Conservation (phyloP, 53 echinoderm and acorn worm genomes). For the Astropecten irregularis region DNA sequence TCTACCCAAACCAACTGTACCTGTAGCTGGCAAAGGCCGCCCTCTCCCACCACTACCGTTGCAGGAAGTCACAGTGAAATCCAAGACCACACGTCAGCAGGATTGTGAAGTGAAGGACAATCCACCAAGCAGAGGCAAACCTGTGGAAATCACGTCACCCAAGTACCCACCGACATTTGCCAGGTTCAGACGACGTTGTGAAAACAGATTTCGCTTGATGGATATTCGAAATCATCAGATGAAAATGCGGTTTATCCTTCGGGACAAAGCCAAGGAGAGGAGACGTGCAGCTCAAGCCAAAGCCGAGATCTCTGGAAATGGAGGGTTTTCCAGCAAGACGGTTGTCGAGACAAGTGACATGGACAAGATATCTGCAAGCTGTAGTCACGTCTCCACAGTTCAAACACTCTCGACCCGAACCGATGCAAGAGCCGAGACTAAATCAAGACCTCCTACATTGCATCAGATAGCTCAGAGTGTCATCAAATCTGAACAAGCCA, state of each 20-base stretch:
- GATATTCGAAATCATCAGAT: constrained; percentile 22
- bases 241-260: constrained; percentile 32
- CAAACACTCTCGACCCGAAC: too few relatives aligned
- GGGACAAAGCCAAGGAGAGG: constrained; percentile 17
- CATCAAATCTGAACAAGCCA: not conserved
- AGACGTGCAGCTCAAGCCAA: not conserved
- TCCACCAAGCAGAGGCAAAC: not conserved
- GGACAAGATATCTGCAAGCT: too few relatives aligned
- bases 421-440: too few relatives aligned
- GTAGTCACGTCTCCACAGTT: too few relatives aligned
- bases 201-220: not conserved
- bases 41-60: constrained; percentile 33
- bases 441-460: not conserved
- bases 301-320: too few relatives aligned
- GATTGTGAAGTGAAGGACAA: not conserved
- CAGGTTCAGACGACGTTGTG: constrained; percentile 7
- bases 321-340: too few relatives aligned
- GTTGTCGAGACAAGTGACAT: too few relatives aligned
- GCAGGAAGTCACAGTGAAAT: too few relatives aligned
- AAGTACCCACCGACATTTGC: constrained; percentile 14
- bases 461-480: not conserved
- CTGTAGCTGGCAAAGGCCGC: constrained; percentile 8
- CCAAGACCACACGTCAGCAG: too few relatives aligned
- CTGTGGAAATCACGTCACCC: not conserved
- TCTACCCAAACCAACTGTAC: not conserved